phyloP scores from a whole-genome alignment of 2,888 invertebrate species.

The Eudemis profundana region DNA sequence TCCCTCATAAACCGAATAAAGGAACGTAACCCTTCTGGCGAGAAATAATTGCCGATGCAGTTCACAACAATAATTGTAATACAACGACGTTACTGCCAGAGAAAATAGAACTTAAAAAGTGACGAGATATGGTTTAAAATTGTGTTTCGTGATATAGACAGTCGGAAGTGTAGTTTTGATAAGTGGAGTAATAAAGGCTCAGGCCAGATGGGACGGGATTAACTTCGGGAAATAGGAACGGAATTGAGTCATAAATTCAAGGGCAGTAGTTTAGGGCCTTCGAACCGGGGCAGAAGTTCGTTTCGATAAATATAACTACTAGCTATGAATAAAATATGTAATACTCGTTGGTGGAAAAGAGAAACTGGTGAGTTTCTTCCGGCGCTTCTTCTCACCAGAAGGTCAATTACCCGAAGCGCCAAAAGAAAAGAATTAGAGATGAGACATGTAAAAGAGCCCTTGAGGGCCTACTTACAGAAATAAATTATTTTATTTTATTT shows the following conservation, averaged over 20 bases:
- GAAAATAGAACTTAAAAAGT: background rate
- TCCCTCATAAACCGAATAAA: background rate
- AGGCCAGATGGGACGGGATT: constrained; percentile 26
- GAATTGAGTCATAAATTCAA: constrained; percentile 42
- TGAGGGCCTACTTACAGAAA: too few relatives aligned
- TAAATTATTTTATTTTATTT: too few relatives aligned
- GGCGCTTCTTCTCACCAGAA: too few relatives aligned
- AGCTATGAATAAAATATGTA: too few relatives aligned
- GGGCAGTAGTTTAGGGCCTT: constrained; percentile 1
- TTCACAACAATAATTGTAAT: constrained; percentile 9
- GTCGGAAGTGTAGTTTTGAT: constrained; percentile 23
- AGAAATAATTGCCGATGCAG: constrained; percentile 15
- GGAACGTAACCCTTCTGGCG: constrained; percentile 8
- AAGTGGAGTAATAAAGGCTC: constrained; percentile 30
- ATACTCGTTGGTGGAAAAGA: too few relatives aligned
- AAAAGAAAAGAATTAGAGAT: too few relatives aligned
- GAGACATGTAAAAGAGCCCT: too few relatives aligned
- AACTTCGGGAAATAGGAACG: constrained; percentile 34
- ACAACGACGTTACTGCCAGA: background rate
- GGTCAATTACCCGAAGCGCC: too few relatives aligned
- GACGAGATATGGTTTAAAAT: background rate
- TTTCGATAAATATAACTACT: too few relatives aligned
- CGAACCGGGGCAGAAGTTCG: too few relatives aligned
- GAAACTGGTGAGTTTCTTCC: too few relatives aligned
- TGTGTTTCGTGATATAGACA: background rate